Percentiles rank a stretch among this genome's conserved stretches.
These are phyloP conservation scores for Nicator chloris DNA, from an alignment of 2,113 vertebrate species.

Conservation along the genomic window DNA sequence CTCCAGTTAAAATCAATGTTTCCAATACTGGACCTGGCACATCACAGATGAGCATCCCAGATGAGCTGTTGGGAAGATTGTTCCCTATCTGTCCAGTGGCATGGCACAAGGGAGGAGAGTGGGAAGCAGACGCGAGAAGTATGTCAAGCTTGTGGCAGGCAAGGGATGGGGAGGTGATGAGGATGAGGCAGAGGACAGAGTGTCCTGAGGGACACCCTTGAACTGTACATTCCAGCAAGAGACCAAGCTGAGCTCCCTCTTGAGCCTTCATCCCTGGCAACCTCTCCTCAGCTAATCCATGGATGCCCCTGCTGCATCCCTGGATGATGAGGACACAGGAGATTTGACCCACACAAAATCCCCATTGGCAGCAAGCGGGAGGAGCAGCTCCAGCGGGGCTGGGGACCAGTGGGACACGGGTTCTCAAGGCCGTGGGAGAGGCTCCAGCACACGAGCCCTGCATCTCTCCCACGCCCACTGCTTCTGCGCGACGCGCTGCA, in stretches of 20 bases:
- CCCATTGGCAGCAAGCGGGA: background rate
- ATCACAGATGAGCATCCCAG: background rate
- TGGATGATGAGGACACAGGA: background rate
- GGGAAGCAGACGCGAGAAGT: background rate
- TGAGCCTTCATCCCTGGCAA: background rate
- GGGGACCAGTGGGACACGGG: background rate
- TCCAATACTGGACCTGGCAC: background rate
- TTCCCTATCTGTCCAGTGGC: rapidly evolving
- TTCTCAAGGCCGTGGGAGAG: background rate
- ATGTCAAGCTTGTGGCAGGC: background rate
- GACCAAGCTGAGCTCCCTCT: background rate
- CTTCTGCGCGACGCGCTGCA: background rate
- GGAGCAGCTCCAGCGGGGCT: background rate
- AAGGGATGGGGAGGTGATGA: background rate
- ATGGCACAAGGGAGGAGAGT: background rate
- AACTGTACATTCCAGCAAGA: background rate
- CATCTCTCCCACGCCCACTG: background rate
- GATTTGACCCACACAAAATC: background rate
- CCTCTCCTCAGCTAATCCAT: background rate
- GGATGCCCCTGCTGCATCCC: background rate
- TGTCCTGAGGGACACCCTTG: background rate
- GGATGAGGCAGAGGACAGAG: background rate
- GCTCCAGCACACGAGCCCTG: background rate
- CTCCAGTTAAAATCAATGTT: background rate
- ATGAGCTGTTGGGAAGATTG: background rate